These are phyloP conservation scores for Cariama cristata DNA, from an alignment of 2,113 vertebrate genomes.

Conservation along the genomic window DNA sequence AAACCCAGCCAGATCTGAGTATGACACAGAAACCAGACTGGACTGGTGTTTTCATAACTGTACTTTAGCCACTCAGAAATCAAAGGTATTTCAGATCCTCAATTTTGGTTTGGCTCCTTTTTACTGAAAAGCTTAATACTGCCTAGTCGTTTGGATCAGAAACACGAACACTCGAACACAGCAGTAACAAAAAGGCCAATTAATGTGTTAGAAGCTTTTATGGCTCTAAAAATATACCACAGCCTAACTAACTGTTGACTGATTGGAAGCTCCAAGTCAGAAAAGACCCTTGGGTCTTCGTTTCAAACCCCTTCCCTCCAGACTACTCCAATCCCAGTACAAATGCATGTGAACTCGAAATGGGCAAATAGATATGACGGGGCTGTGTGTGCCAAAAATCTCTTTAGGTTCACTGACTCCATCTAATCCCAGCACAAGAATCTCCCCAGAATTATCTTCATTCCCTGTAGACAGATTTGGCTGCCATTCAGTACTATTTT, in stretches of 20 bases:
- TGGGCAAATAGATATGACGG: not conserved
- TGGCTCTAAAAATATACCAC: not conserved
- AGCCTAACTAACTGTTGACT: not conserved
- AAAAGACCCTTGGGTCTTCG: not conserved
- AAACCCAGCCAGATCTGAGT: not conserved
- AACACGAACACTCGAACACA: not conserved
- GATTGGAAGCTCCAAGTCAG: not conserved
- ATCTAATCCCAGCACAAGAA: not conserved
- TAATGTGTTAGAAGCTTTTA: not conserved
- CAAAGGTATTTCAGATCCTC: not conserved
- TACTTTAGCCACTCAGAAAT: not conserved
- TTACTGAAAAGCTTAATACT: not conserved
- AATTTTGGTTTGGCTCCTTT: not conserved
- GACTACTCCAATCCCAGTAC: not conserved
- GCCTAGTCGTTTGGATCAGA: not conserved
- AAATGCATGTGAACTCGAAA: not conserved
- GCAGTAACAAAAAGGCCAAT: not conserved
- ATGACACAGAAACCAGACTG: not conserved
- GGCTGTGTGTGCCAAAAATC: not conserved
- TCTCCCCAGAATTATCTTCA: not conserved
- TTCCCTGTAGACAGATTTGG: not conserved
- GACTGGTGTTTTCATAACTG: not conserved
- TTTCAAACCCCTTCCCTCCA: not conserved
- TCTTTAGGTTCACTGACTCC: not conserved
- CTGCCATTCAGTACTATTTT: slow-evolving; percentile 41